Evolutionary conservation across 1,140 invertebrate genomes (phyloP).

Genomic region (Geopemphigus sp.): DNA sequence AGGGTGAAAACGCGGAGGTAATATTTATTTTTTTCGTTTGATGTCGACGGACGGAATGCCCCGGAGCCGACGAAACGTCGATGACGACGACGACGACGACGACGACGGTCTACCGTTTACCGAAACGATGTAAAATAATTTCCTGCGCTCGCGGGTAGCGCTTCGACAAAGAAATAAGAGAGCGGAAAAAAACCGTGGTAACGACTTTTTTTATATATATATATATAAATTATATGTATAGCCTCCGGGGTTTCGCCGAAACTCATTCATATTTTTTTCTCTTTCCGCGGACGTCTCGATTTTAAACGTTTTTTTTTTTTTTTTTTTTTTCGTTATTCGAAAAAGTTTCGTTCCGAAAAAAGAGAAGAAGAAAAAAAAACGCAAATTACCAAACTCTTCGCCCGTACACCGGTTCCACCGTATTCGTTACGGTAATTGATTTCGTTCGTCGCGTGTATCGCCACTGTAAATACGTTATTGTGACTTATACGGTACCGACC

Average conservation of each 20-base stretch:
- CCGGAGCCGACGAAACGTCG: not conserved
- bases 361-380: no score
- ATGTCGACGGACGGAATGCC: constrained; percentile 21
- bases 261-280: constrained; percentile 26
- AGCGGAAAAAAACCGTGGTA: not conserved
- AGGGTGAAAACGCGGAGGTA: no score
- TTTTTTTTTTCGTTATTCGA: constrained; percentile 6
- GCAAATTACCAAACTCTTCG: no score
- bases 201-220: not conserved
- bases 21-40: constrained; percentile 19
- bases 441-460: not conserved
- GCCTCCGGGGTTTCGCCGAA: not conserved
- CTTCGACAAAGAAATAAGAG: not conserved
- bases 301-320: constrained; percentile 8
- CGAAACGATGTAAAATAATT: constrained; percentile 43
- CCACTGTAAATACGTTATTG: no score
- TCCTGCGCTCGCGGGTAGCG: constrained; percentile 31
- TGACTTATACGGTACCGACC: no score
- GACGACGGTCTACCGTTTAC: constrained; percentile 35
- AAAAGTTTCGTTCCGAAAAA: constrained; percentile 6
- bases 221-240: not conserved
- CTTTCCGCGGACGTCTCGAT: constrained; percentile 11
- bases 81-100: not conserved
- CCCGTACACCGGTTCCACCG: not conserved
- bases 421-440: not conserved